These are phyloP conservation scores for Andrena minutula DNA, from an alignment of 2,888 invertebrate genomes.

Conservation along the genomic window DNA sequence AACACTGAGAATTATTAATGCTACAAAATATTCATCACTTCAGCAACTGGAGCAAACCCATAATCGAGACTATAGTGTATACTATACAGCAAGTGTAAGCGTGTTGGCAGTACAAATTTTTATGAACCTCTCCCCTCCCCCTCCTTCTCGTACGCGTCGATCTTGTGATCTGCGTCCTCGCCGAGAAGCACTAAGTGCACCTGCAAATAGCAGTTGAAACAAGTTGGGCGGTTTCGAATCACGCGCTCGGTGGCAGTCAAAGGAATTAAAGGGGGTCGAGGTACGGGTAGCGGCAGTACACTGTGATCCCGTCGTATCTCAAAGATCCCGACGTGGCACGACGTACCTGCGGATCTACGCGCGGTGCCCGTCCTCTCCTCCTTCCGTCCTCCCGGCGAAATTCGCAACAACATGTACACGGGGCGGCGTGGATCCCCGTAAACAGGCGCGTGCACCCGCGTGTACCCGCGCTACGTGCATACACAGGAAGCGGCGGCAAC, in stretches of 20 bases:
- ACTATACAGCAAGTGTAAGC: too few species aligned
- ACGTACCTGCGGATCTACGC: slow-evolving; percentile 6
- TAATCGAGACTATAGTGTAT: too few species aligned
- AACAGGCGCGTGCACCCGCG: slow-evolving; percentile 5
- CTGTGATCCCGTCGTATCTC: slow-evolving; percentile 15
- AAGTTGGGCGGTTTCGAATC: not conserved
- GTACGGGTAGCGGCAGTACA: not conserved
- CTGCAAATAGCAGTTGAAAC: too few species aligned
- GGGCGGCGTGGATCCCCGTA: slow-evolving; percentile 26
- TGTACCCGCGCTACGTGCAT: slow-evolving; percentile 21
- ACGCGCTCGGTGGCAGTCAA: not conserved
- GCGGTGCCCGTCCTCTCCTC: slow-evolving; percentile 15
- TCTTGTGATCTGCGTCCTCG: not conserved
- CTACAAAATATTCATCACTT: too few species aligned
- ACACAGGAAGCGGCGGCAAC: slow-evolving; percentile 58
- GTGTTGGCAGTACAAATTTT: too few species aligned
- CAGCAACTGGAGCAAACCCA: too few species aligned
- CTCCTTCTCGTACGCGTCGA: too few species aligned
- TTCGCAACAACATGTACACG: slow-evolving; percentile 45
- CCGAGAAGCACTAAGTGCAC: not conserved
- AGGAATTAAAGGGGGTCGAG: not conserved
- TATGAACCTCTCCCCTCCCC: too few species aligned
- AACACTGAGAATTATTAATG: too few species aligned
- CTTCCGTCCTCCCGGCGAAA: slow-evolving; percentile 47
- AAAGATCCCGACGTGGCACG: slow-evolving; percentile 7